These are phyloP conservation scores for Acromyrmex heyeri DNA, from an alignment of 1,140 invertebrate genomes.

Conservation along the genomic window DNA sequence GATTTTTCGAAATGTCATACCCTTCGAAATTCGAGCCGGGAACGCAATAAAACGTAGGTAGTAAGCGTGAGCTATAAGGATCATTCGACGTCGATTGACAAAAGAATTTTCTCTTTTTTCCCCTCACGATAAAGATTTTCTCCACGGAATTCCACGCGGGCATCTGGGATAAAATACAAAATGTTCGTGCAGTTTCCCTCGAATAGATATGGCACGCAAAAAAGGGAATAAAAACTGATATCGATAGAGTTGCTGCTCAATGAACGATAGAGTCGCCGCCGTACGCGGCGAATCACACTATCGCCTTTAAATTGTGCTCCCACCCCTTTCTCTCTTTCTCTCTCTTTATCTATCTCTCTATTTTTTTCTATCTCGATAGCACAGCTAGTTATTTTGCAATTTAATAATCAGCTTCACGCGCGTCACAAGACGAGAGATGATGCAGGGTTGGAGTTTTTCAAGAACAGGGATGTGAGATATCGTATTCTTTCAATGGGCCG, in stretches of 20 bases:
- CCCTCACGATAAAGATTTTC: slow-evolving; percentile 24
- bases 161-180: slow-evolving; percentile 43
- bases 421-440: neutral
- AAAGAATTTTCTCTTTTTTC: slow-evolving; percentile 12
- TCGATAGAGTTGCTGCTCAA: slow-evolving; percentile 50
- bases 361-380: slow-evolving; percentile 27
- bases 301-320: slow-evolving; percentile 47
- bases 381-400: slow-evolving; percentile 67
- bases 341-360: slow-evolving; percentile 19
- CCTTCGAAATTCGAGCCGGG: slow-evolving; percentile 5
- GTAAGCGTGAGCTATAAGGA: neutral
- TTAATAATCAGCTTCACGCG: slow-evolving; percentile 58
- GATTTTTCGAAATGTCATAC: slow-evolving; percentile 39
- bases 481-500: neutral
- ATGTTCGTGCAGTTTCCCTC: slow-evolving; percentile 45
- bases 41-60: slow-evolving; percentile 17
- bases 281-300: slow-evolving; percentile 35
- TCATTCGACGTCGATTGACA: slow-evolving; percentile 36
- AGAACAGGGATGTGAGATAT: neutral
- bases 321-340: neutral
- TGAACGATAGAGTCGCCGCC: slow-evolving; percentile 27
- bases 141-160: slow-evolving; percentile 21
- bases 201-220: slow-evolving; percentile 28
- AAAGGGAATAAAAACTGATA: slow-evolving; percentile 40
- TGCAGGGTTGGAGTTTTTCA: neutral